Conservation (phyloP, 2,113 vertebrate genomes). For the Malurus elegans region DNA sequence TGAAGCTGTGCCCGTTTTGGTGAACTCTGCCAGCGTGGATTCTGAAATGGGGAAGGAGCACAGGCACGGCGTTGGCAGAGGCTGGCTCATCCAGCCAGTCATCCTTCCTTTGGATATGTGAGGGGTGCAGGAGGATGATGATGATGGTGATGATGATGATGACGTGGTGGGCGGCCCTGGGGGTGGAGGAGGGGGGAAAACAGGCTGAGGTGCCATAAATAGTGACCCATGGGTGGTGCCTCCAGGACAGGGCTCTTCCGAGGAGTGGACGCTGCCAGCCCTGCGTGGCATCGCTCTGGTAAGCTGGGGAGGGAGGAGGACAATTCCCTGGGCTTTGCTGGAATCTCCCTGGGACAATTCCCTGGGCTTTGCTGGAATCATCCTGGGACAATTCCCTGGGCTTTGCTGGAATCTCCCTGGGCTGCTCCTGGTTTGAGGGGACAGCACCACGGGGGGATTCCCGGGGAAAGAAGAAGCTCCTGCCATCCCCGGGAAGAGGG, state of each 20-base stretch:
- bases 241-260: not conserved
- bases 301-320: not conserved
- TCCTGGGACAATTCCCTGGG: no score
- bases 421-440: not conserved
- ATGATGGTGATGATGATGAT: not conserved
- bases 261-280: not conserved
- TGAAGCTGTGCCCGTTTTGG: not conserved
- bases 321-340: not conserved
- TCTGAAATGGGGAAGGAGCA: not conserved
- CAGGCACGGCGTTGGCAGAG: rapidly evolving
- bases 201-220: not conserved
- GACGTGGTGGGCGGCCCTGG: not conserved
- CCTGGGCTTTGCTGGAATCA: no score
- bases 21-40: not conserved
- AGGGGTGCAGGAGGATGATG: not conserved
- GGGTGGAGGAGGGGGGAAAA: not conserved
- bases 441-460: rapidly evolving
- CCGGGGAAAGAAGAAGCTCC: not conserved
- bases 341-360: no score
- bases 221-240: not conserved
- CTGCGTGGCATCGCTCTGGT: not conserved
- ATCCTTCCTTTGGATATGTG: not conserved
- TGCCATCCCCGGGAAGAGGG: not conserved
- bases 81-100: not conserved
- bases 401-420: not conserved